phyloP scores from a whole-genome alignment of 2,797 vertebrate species.

The Onychomys arenicola region DNA sequence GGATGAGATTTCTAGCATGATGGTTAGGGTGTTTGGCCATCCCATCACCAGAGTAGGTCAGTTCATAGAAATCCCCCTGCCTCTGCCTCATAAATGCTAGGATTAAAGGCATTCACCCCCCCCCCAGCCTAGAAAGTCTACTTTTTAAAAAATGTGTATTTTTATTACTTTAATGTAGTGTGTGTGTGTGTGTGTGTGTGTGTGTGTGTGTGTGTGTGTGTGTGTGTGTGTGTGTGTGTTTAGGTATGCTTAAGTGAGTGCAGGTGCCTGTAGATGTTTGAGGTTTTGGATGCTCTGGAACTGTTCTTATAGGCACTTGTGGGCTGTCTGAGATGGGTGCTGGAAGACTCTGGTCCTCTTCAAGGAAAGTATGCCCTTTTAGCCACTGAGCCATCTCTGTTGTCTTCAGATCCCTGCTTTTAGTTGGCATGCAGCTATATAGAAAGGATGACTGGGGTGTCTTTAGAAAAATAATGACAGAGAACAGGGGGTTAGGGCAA shows the following conservation, averaged over 20 bases:
- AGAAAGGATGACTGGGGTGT: background rate
- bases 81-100: no score
- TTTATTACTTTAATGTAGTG: background rate
- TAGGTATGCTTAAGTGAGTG: background rate
- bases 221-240: background rate
- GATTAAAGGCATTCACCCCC: no score
- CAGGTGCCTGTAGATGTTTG: background rate
- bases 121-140: no score
- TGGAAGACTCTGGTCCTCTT: background rate
- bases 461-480: background rate
- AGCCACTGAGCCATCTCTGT: background rate
- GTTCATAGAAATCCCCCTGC: no score
- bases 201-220: background rate
- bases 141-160: no score
- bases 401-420: background rate
- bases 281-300: background rate
- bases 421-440: background rate
- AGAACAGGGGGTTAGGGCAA: background rate
- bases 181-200: background rate
- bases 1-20: no score
- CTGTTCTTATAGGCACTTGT: background rate
- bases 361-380: no score
- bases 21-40: no score
- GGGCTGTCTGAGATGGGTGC: background rate
- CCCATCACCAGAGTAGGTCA: no score